Evolutionary conservation across 2,888 invertebrate genomes (phyloP).

Genomic region (Harpagoxenus sublaevis): DNA sequence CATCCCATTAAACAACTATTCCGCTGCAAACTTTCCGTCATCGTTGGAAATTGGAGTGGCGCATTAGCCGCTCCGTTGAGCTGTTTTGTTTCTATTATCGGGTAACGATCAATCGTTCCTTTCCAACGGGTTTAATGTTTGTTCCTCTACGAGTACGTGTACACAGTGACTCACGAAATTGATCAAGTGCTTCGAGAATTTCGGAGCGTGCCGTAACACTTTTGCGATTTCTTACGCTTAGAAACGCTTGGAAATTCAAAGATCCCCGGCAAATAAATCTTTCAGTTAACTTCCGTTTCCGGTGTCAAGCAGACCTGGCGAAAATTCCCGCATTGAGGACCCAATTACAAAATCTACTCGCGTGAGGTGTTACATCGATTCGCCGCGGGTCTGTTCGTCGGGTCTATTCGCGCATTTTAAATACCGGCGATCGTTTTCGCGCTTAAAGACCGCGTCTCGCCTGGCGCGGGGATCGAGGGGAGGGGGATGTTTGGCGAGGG

Average conservation of each 20-base stretch:
- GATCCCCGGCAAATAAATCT: not conserved
- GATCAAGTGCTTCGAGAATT: conserved; percentile 18
- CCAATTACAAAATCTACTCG: not conserved
- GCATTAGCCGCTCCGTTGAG: conserved; percentile 73
- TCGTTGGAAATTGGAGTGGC: conserved; percentile 72
- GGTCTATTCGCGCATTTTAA: conserved; percentile 63
- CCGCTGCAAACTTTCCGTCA: conserved; percentile 74
- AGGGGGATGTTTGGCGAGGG: conserved; percentile 79
- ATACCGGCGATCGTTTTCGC: conserved; percentile 68
- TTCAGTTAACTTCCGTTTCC: not conserved
- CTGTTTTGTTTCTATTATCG: conserved; percentile 80
- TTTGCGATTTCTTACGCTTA: not conserved
- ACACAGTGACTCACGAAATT: not conserved
- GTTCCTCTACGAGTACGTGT: conserved; percentile 34
- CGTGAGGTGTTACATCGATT: not conserved
- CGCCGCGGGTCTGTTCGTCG: conserved; percentile 48
- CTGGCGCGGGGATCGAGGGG: conserved; percentile 68
- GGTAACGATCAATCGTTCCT: conserved; percentile 79
- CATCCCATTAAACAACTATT: conserved; percentile 74
- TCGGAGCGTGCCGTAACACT: not conserved
- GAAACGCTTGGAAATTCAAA: not conserved
- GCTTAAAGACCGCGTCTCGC: conserved; percentile 68
- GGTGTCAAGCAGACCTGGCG: not conserved
- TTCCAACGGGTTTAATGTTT: conserved; percentile 53
- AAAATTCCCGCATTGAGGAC: not conserved